These are phyloP conservation scores for Pemphigus obesinymphae DNA, from an alignment of 1,140 invertebrate genomes.

Conservation along the genomic window DNA sequence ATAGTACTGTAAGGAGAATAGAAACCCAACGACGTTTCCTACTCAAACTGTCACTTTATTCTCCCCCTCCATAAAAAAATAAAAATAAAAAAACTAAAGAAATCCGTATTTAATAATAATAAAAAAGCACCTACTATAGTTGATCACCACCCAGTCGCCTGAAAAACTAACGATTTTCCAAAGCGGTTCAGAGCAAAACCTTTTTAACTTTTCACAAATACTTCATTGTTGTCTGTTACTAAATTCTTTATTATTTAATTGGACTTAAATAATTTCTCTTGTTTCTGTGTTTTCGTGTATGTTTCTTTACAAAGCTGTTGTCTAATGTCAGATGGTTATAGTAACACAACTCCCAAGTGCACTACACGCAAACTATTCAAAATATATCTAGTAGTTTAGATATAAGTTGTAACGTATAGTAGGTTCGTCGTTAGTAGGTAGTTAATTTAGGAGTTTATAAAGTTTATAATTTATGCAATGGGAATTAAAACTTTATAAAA, in stretches of 20 bases:
- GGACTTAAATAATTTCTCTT: not conserved
- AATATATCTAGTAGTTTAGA: not conserved
- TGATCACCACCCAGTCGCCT: no score
- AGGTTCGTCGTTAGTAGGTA: not conserved
- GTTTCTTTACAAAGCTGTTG: not conserved
- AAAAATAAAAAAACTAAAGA: no score
- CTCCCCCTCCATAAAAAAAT: not conserved
- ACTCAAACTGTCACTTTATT: not conserved
- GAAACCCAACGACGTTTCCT: not conserved
- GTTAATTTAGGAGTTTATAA: slow-evolving; percentile 16
- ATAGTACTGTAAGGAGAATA: not conserved
- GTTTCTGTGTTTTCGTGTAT: not conserved
- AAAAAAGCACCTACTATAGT: not conserved
- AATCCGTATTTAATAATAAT: not conserved
- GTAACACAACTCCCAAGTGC: not conserved
- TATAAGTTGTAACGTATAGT: not conserved
- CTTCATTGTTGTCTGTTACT: not conserved
- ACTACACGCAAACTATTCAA: not conserved
- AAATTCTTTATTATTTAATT: not conserved
- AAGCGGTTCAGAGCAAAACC: not conserved
- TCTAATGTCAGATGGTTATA: not conserved
- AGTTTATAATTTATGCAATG: slow-evolving; percentile 17
- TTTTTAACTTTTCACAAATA: not conserved
- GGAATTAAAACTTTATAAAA: slow-evolving; percentile 15
- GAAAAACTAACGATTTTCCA: not conserved